These are phyloP conservation scores for Panthera leo DNA, from an alignment of 2,113 vertebrate species.

Conservation along the genomic window DNA sequence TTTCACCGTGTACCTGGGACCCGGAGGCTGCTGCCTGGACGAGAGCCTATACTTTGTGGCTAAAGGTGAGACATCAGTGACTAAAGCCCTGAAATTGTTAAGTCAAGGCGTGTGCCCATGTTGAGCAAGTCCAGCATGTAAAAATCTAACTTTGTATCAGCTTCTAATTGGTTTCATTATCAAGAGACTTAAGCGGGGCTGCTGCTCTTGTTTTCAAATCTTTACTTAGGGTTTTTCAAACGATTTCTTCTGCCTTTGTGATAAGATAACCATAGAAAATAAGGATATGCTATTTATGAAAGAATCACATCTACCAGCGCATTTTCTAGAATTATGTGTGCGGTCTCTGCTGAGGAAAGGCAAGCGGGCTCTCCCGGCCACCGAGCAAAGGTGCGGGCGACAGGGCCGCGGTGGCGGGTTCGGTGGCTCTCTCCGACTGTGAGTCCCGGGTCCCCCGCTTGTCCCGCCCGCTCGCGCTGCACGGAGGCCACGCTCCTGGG, in stretches of 20 bases:
- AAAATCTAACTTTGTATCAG: neutral
- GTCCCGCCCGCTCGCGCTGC: neutral
- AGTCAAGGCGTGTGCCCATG: neutral
- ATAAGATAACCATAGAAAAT: neutral
- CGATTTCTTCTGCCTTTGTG: neutral
- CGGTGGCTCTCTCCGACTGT: neutral
- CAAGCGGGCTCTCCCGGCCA: neutral
- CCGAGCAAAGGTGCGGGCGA: neutral
- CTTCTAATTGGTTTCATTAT: neutral
- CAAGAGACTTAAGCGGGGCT: neutral
- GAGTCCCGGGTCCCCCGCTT: neutral
- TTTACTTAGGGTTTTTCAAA: neutral
- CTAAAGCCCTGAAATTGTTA: neutral
- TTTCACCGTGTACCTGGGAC: neutral
- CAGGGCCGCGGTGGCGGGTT: neutral
- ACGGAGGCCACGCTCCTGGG: rapidly evolving
- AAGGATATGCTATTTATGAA: neutral
- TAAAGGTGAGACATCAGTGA: neutral
- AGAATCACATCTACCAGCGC: neutral
- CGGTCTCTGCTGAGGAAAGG: neutral
- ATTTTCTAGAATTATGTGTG: neutral
- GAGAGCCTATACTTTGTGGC: neutral
- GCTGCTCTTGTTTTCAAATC: neutral
- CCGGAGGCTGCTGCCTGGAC: neutral
- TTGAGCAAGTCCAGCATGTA: neutral